These are phyloP conservation scores for Arenicola marina DNA, from an alignment of 2,888 invertebrate species.

Conservation along the genomic window DNA sequence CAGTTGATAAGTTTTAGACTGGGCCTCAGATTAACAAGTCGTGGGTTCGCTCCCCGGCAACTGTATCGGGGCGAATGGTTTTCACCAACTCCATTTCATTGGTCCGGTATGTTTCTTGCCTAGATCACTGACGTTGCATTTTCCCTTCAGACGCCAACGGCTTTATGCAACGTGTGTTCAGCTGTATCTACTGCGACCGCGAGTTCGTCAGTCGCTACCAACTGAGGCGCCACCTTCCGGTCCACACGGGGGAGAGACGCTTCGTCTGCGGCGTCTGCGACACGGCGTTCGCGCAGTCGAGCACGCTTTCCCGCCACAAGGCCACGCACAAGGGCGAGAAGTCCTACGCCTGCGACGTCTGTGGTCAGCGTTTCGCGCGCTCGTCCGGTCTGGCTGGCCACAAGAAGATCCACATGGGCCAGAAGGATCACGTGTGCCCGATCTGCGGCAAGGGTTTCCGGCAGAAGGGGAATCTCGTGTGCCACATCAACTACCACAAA, in stretches of 20 bases:
- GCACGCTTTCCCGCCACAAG: slow-evolving; percentile 7
- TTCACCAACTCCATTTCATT: no score
- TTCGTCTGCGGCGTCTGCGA: slow-evolving; percentile 11
- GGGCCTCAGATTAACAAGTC: no score
- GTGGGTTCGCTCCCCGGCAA: no score
- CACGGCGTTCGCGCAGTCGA: slow-evolving; percentile 5
- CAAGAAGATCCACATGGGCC: slow-evolving; percentile 9
- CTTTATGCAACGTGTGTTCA: no score
- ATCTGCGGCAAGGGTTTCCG: slow-evolving; percentile 14
- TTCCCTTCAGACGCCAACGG: no score
- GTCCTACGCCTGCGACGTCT: slow-evolving; percentile 5
- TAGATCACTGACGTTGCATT: no score
- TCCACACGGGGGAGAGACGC: slow-evolving; percentile 12
- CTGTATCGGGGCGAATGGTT: no score
- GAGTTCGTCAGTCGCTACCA: background rate
- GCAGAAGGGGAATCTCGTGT: slow-evolving; percentile 3
- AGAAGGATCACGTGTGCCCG: slow-evolving; percentile 13
- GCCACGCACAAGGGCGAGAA: slow-evolving; percentile 12
- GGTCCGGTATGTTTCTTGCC: no score
- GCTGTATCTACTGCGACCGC: slow-evolving; percentile 1
- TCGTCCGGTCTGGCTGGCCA: background rate
- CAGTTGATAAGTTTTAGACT: no score
- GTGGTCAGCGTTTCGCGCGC: slow-evolving; percentile 4
- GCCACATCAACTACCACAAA: slow-evolving; percentile 14
- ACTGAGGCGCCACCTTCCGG: slow-evolving; percentile 10